Conservation (phyloP, 2,113 vertebrate species). For the Eidolon helvum region DNA sequence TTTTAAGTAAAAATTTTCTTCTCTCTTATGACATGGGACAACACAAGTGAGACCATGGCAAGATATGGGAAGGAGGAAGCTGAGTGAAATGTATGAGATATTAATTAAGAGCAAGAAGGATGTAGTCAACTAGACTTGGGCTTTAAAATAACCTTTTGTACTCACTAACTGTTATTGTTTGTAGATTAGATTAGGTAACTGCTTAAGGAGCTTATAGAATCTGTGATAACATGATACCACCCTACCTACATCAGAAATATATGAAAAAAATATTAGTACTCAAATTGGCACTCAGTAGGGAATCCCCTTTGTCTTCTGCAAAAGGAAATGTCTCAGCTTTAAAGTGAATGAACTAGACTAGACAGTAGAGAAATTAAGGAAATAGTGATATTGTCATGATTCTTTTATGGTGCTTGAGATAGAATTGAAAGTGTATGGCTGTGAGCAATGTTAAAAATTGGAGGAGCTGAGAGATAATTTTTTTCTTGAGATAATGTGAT, state of each 20-base stretch:
- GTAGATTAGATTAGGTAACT: not conserved
- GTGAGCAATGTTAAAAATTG: constrained; percentile 6
- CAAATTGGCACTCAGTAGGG: not conserved
- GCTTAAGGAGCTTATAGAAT: not conserved
- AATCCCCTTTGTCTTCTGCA: constrained; percentile 19
- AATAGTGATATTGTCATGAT: not conserved
- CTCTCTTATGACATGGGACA: not conserved
- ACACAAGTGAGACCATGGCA: not conserved
- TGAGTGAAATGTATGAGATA: not conserved
- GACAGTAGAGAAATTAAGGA: not conserved
- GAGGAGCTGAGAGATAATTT: constrained; percentile 50
- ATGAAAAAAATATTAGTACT: not conserved
- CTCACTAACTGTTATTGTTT: not conserved
- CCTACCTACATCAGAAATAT: not conserved
- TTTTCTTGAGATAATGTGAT: constrained; percentile 57
- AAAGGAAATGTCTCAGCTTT: constrained; percentile 21
- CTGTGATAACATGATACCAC: not conserved
- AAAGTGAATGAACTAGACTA: constrained; percentile 4
- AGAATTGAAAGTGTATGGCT: not conserved
- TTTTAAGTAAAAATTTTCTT: not conserved
- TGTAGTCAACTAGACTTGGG: not conserved
- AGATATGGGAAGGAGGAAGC: not conserved
- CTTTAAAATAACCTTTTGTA: not conserved
- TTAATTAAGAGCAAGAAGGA: not conserved
- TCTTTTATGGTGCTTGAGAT: not conserved